Evolutionary conservation across 2,113 vertebrate genomes (phyloP), one percentile per base, ranked within the genome.

Genomic region (Eptatretus burgeri): DNA sequence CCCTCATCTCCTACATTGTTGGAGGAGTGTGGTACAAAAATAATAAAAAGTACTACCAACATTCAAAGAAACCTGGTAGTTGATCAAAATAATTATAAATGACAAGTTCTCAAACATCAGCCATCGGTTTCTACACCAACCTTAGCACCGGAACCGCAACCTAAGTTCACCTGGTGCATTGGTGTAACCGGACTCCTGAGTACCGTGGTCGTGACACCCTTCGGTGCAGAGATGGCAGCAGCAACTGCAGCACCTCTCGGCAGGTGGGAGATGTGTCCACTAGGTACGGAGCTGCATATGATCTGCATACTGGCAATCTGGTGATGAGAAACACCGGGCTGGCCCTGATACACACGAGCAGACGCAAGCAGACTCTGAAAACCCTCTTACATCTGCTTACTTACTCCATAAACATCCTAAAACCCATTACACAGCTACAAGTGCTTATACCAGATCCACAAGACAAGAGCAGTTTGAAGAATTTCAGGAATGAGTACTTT

Each of bases 221-320:
- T 60, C 10, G 53, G 53, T 17, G 53, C 19, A 19, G 53, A 60
- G 53, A 60, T 60, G 53, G 53, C 53, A 60, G 53, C 53, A 60
- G 53, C 53, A 10, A 60, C 53, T 19, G 53, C 53, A 19, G 53
- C 53, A n/a, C 53, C 53, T 60, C 16, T 19, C 53, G 19, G 16
- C 53, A 60, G 16, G 16, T 17, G 16, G 19, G 53, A n/a, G 11
- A n/a, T 17, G 53, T 19, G 53, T 19, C 53, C n/a, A 10, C 53
- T n/a, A n/a, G 53, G 53, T 12, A 17, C n/a, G 19, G 16, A 19
- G 19, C 16, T 19, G 12, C 53, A 60, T n/a, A n/a, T 19, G 53
- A 10, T 11, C n/a, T n/a, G n/a, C 19, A 60, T 17, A 60, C 19
- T 19, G 19, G 16, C 53, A 19, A 16, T 17, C 53, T 17, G 16